These are phyloP conservation scores for Rhabdornis inornatus DNA, from an alignment of 2,113 vertebrate species.

Conservation along the genomic window DNA sequence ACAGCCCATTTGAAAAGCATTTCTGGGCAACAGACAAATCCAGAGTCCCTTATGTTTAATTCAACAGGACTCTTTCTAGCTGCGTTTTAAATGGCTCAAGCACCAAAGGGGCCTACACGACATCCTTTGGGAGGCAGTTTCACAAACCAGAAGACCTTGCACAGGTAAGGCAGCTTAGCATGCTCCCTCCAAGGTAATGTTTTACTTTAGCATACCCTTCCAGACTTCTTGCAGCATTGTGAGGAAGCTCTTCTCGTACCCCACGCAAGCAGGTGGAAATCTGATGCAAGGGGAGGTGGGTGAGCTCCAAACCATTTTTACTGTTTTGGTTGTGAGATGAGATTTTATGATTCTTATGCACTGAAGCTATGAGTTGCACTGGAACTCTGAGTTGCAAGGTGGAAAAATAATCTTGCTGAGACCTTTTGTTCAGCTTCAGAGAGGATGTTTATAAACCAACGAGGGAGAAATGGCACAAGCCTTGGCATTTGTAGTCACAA, in stretches of 20 bases:
- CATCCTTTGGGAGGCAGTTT: not conserved
- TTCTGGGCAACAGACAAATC: not conserved
- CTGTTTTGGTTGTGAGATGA: not conserved
- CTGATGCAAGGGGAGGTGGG: not conserved
- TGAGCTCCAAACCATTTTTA: not conserved
- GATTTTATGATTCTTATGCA: not conserved
- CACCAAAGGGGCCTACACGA: rapidly evolving
- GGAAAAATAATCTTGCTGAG: not conserved
- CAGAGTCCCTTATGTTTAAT: rapidly evolving
- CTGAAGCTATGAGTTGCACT: not conserved
- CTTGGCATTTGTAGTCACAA: not conserved
- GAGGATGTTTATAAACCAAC: not conserved
- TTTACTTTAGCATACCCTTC: not conserved
- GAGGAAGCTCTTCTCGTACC: not conserved
- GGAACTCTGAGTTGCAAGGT: not conserved
- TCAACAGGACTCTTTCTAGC: not conserved
- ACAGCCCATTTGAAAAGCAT: not conserved
- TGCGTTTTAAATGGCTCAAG: not conserved
- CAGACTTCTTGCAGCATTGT: not conserved
- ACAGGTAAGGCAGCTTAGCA: not conserved
- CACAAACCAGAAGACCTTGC: not conserved
- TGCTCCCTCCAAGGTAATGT: not conserved
- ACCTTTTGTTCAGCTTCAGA: not conserved
- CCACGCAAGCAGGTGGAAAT: not conserved
- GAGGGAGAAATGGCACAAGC: not conserved